Evolutionary conservation across 2,888 invertebrate species (phyloP), one percentile per base, ranked within the genome.

Genomic region (Crossocerus cetratus): DNA sequence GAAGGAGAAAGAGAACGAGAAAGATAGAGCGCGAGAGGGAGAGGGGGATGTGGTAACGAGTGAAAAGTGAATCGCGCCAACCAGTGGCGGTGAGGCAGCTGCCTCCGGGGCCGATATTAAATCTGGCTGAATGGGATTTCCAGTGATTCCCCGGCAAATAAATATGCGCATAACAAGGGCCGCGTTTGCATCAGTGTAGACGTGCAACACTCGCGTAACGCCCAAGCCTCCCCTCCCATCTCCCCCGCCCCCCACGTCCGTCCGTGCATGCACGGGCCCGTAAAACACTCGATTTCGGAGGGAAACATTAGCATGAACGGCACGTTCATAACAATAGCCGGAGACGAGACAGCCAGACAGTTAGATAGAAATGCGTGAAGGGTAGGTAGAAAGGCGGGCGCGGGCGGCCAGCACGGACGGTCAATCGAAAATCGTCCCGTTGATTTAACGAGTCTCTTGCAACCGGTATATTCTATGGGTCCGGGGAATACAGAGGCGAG

Each of bases 351-450:
- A 44, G 53, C 21, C 72, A 22, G 32, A 22, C 60, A 44, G 22
- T 16, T 18, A 43, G 16, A 16, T 49, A 49, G 59, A 65, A 65
- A 49, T 22, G 60, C 18, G 66, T 44, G 60, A 43, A 59, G 13
- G 49, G 54, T 42, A 21, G 4, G 14, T 16, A 42, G 22, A 53
- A 16, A n/a, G 54, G 16, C 18, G 71, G 64, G 45, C 68, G n/a
- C 62, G 3, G 45, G 8, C 5, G n/a, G 49, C 32, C 16, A 49
- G 49, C 49, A 4, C 14, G 49, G 49, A 32, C 18, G 62, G 49
- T 65, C 71, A 70, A 82, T 83, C 75, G 82, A 83, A 80, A 81
- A 83, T 83, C 80, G 78, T 83, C 77, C 72, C 83, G 84, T 83
- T 80, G 81, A 80, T 84, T 83, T 76, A 78, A 73, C 80, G 66